phyloP scores from a whole-genome alignment of 37 sponge, comb jelly and placozoan genomes.

The Corticium candelabrum region DNA sequence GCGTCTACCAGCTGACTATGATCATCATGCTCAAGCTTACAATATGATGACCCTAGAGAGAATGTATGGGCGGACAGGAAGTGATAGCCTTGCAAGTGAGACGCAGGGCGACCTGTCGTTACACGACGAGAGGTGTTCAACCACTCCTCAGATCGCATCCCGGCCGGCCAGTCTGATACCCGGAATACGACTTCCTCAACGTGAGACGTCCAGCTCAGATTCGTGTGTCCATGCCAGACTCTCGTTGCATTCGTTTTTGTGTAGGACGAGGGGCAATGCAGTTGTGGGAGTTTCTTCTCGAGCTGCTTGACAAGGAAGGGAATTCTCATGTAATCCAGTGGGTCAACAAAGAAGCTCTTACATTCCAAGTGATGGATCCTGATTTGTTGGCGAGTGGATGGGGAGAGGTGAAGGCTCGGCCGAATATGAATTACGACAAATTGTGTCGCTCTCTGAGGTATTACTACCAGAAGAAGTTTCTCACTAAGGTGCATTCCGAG shows the following conservation, averaged over 20 bases:
- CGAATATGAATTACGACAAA: constrained; percentile 81
- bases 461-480: constrained; percentile 76
- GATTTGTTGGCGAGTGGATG: constrained; percentile 69
- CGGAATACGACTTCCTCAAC: not conserved
- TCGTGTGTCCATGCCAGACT: too few species aligned
- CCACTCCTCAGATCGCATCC: too few species aligned
- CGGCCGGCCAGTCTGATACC: too few species aligned
- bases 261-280: constrained; percentile 62
- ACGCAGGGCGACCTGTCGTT: too few species aligned
- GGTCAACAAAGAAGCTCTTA: constrained; percentile 33
- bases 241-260: too few species aligned
- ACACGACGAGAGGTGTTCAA: too few species aligned
- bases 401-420: constrained; percentile 67
- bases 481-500: constrained; percentile 54
- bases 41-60: too few species aligned
- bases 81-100: too few species aligned
- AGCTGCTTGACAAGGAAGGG: constrained; percentile 40
- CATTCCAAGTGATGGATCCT: constrained; percentile 64
- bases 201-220: too few species aligned
- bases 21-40: too few species aligned
- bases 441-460: constrained; percentile 77
- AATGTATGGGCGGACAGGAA: too few species aligned
- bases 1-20: too few species aligned
- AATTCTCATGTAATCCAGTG: constrained; percentile 50
- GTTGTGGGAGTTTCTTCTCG: constrained; percentile 74